Conservation (phyloP, 2,797 vertebrate species). For the Urophycis tenuis region DNA sequence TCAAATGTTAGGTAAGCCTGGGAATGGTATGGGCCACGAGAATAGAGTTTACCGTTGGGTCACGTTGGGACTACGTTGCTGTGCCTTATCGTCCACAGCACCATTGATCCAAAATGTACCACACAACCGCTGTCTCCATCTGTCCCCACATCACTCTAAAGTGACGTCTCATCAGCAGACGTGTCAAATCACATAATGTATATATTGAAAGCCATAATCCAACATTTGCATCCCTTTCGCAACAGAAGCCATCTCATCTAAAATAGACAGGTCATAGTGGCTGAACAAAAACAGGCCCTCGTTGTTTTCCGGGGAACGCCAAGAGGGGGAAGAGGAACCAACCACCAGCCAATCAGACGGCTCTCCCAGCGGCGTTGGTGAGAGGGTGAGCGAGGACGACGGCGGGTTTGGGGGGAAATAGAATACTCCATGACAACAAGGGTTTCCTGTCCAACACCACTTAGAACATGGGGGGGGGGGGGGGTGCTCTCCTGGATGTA, state of each 20-base stretch:
- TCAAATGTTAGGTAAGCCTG: not conserved
- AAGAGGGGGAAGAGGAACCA: no score
- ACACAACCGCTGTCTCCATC: conserved; percentile 34
- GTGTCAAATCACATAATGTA: not conserved
- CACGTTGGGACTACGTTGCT: not conserved
- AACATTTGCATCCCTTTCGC: not conserved
- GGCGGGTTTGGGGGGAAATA: no score
- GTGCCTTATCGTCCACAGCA: not conserved
- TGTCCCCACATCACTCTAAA: not conserved
- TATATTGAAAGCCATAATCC: not conserved
- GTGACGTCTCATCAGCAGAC: not conserved
- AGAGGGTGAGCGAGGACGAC: no score
- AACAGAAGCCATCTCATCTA: not conserved
- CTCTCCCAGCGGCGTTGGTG: no score
- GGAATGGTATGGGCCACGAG: not conserved
- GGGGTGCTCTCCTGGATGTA: not conserved
- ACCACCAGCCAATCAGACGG: no score
- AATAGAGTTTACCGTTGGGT: not conserved
- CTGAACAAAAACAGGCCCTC: not conserved
- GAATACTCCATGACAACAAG: no score
- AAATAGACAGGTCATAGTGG: not conserved
- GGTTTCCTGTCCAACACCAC: no score
- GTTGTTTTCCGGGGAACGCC: not conserved
- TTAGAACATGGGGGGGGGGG: no score
- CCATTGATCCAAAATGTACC: conserved; percentile 10